Evolutionary conservation across 2,113 vertebrate species (phyloP).

Genomic region (Dinomys branickii): DNA sequence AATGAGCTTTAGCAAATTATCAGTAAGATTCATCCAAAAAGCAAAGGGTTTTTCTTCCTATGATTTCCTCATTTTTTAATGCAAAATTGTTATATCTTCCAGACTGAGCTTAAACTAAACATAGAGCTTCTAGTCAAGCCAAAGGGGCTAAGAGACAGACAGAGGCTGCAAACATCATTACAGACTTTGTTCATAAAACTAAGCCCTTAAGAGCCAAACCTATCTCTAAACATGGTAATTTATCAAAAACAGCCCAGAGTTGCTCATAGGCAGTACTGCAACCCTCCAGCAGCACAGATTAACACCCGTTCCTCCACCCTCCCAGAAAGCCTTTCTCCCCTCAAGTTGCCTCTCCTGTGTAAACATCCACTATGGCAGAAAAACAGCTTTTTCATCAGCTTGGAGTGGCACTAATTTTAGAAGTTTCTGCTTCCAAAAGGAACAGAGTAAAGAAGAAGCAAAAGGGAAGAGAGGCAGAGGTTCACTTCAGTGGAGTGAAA

Average conservation of each 20-base stretch:
- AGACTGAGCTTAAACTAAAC: slow-evolving; percentile 89
- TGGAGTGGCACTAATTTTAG: slow-evolving; percentile 82
- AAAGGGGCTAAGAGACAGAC: slow-evolving; percentile 89
- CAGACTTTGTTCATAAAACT: slow-evolving; percentile 90
- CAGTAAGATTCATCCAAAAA: slow-evolving; percentile 98
- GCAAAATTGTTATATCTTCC: slow-evolving; percentile 92
- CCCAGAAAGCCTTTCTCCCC: slow-evolving; percentile 84
- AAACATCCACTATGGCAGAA: slow-evolving; percentile 87
- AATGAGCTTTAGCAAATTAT: slow-evolving; percentile 99
- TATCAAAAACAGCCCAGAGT: slow-evolving; percentile 91
- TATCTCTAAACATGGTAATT: slow-evolving; percentile 91
- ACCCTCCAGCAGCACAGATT: slow-evolving; percentile 87
- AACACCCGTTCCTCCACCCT: slow-evolving; percentile 86
- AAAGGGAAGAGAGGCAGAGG: slow-evolving; percentile 1
- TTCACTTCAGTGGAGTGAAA: slow-evolving; percentile 70
- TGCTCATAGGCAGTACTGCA: slow-evolving; percentile 87
- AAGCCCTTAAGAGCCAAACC: slow-evolving; percentile 90
- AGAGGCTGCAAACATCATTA: slow-evolving; percentile 89
- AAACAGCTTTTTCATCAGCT: slow-evolving; percentile 88
- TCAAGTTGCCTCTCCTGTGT: slow-evolving; percentile 87
- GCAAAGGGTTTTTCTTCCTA: slow-evolving; percentile 92
- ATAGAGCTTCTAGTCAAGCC: slow-evolving; percentile 89
- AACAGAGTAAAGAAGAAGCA: slow-evolving; percentile 61
- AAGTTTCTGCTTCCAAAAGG: slow-evolving; percentile 76
- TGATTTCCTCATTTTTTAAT: slow-evolving; percentile 92